Percentiles rank a stretch among this genome's conserved stretches.
Conservation (phyloP, 2,888 invertebrate species). For the Caenorhabditis drosophilae region DNA sequence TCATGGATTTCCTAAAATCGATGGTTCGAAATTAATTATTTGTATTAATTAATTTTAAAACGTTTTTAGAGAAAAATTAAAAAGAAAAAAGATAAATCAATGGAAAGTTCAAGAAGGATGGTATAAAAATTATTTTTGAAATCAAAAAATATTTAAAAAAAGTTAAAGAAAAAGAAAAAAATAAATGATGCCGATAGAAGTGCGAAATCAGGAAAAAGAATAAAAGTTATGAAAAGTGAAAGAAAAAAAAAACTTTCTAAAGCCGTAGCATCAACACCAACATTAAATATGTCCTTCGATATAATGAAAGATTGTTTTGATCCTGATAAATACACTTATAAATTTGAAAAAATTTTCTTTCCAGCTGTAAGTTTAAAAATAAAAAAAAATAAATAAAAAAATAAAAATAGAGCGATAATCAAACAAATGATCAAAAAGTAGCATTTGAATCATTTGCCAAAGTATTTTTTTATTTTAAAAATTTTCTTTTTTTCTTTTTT, state of each 20-base stretch:
- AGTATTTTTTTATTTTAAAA: no score
- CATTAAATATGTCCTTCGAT: neutral
- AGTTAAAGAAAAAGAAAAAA: neutral
- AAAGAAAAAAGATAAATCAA: neutral
- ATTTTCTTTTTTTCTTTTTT: no score
- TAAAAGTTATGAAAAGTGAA: neutral
- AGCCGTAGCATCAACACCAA: neutral
- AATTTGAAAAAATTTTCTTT: slow-evolving; percentile 6
- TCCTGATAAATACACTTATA: slow-evolving; percentile 12
- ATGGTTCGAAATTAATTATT: neutral
- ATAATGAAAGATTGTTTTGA: slow-evolving; percentile 13
- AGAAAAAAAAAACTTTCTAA: neutral
- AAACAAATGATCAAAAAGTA: slow-evolving; percentile 8
- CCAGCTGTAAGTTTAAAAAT: slow-evolving; percentile 2
- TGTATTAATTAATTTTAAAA: neutral
- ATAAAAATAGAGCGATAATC: neutral
- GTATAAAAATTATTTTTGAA: neutral
- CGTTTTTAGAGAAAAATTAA: neutral
- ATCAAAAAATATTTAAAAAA: neutral
- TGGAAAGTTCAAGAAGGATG: neutral
- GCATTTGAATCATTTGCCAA: slow-evolving; percentile 19
- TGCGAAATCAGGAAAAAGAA: neutral
- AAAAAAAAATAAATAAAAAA: neutral
- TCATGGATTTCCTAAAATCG: neutral
- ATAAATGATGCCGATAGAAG: neutral